Evolutionary conservation across 2,797 vertebrate species (phyloP).

Genomic region (Halcyon smyrnensis): DNA sequence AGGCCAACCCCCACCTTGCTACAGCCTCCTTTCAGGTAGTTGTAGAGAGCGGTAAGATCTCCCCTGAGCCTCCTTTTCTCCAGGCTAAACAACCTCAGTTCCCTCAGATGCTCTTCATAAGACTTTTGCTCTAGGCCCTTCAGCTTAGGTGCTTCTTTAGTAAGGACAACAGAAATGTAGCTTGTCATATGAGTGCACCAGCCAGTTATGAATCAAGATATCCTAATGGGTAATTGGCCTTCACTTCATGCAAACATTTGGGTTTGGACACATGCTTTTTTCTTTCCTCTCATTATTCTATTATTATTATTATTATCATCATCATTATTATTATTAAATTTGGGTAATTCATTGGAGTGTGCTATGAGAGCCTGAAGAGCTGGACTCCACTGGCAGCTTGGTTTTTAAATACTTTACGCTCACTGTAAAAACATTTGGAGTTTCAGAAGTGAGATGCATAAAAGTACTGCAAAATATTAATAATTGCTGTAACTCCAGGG

Average conservation of each 20-base stretch:
- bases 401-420: neutral
- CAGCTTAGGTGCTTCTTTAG: neutral
- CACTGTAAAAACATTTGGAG: neutral
- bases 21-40: neutral
- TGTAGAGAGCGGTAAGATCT: neutral
- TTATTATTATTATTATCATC: neutral
- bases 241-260: neutral
- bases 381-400: neutral
- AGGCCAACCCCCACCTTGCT: neutral
- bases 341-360: neutral
- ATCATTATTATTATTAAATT: neutral
- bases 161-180: neutral
- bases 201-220: neutral
- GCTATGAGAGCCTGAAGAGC: neutral
- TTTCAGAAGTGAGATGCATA: neutral
- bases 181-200: neutral
- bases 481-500: neutral
- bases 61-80: neutral
- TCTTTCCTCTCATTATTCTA: neutral
- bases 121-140: neutral
- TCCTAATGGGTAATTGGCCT: accelerated
- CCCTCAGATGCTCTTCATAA: too few relatives aligned
- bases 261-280: neutral
- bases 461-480: neutral
- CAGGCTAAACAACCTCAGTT: neutral